Conservation (phyloP, 2,888 invertebrate species). For the Macrophya alboannulata region DNA sequence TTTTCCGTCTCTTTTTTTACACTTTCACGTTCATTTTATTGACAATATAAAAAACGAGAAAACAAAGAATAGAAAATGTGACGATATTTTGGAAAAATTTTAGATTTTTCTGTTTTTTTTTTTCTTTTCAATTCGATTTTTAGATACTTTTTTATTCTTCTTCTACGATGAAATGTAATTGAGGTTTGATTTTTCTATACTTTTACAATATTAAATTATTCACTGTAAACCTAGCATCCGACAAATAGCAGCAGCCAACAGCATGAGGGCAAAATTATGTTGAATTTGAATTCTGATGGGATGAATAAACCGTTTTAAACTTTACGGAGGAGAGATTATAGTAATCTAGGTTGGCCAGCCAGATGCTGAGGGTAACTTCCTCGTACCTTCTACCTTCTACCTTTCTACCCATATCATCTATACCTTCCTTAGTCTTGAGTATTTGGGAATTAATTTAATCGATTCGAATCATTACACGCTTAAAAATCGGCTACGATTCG, state of each 20-base stretch:
- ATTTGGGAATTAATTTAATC: constrained; percentile 33
- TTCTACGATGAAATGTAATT: too few species aligned
- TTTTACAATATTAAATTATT: too few species aligned
- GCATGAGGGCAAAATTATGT: neutral
- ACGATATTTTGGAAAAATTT: too few species aligned
- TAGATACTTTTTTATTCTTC: neutral
- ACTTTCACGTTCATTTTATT: neutral
- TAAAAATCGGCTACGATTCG: neutral
- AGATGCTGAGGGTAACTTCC: neutral
- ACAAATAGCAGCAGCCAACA: neutral
- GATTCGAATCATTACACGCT: constrained; percentile 23
- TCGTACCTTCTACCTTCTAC: too few species aligned
- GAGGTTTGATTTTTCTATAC: too few species aligned
- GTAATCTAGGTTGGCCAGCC: constrained; percentile 11
- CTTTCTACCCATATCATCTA: too few species aligned
- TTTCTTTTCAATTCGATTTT: too few species aligned
- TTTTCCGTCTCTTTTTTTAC: neutral
- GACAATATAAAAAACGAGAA: neutral
- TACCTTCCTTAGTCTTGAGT: neutral
- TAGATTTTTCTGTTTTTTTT: too few species aligned
- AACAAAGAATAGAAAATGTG: too few species aligned
- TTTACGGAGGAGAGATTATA: constrained; percentile 20
- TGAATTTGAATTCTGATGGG: constrained; percentile 18
- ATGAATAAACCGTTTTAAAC: neutral
- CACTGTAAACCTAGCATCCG: too few species aligned